Conservation (phyloP, 2,888 invertebrate species). For the Seira ritae region DNA sequence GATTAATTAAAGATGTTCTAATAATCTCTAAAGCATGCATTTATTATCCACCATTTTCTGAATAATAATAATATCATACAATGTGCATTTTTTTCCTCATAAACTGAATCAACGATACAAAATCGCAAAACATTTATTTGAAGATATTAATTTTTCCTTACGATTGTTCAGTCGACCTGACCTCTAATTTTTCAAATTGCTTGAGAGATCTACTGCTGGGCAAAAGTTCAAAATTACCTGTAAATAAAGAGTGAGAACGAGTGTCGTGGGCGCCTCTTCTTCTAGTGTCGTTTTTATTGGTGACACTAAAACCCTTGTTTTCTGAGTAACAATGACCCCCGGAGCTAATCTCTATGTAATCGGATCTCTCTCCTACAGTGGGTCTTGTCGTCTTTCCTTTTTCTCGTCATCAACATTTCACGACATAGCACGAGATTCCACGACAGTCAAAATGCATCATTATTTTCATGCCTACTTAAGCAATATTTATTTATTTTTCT, state of each 20-base stretch:
- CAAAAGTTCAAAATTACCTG: not conserved
- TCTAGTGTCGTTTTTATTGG: not conserved
- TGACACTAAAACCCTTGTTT: slow-evolving; percentile 51
- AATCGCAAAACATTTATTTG: too few relatives aligned
- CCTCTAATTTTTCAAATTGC: too few relatives aligned
- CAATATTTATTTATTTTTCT: too few relatives aligned
- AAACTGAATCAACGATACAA: too few relatives aligned
- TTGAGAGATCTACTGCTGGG: too few relatives aligned
- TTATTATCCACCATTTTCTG: too few relatives aligned
- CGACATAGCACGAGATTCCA: not conserved
- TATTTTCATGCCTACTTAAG: not conserved
- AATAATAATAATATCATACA: too few relatives aligned
- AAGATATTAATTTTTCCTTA: too few relatives aligned
- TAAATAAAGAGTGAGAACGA: not conserved
- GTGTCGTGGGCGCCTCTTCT: not conserved
- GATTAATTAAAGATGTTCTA: too few relatives aligned
- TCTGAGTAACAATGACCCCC: slow-evolving; percentile 52
- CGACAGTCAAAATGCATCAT: not conserved
- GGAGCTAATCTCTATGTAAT: slow-evolving; percentile 64
- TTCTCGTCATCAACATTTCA: slow-evolving; percentile 27
- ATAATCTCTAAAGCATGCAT: too few relatives aligned
- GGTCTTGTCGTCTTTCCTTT: slow-evolving; percentile 29
- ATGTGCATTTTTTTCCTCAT: too few relatives aligned
- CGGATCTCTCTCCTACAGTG: slow-evolving; percentile 54
- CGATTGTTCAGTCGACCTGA: too few relatives aligned